Evolutionary conservation across 1,140 invertebrate genomes (phyloP), one percentile per base, ranked within the genome.

Genomic region (Dendroctonus ponderosae): DNA sequence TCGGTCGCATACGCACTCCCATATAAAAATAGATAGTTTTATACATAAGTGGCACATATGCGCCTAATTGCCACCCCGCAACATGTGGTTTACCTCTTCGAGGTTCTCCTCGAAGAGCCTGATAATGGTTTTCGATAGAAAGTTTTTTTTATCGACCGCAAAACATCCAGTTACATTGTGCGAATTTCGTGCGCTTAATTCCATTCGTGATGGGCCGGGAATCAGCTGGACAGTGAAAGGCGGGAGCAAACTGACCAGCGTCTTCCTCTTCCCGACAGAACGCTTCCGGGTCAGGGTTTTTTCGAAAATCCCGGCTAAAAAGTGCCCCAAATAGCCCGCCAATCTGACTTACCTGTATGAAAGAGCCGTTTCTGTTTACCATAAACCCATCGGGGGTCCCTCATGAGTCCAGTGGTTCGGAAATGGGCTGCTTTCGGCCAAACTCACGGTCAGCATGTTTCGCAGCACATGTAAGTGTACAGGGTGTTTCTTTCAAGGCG

Each of bases 291-390:
- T n/a, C n/a, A n/a, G n/a, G n/a, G 26, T 26, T 26, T 26, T 26
- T 26, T 26, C 26, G 26, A 26, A 26, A 26, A 26, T 60, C 46
- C 58, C n/a, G 26, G 58, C 50, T 49, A 60, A 37, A 49, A 49
- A 60, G 43, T 58, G 46, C 56, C 50, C 44, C 62, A 46, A 12
- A 41, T 15, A 57, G 6, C 59, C 66, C 51, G 42, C 53, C 51
- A 64, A 54, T 14, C 38, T 48, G n/a, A 38, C 53, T 65, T 64
- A 65, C 59, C 58, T 67, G 66, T 67, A 44, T 40, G 46, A 43
- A 49, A 48, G 7, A 53, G 54, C 59, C 52, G 66, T 67, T 67
- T 67, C 59, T 61, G 52, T 67, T 67, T 67, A 67, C 66, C 66
- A 59, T 67, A 26, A 26, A 67, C 39, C 52, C 48, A 67, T 56